A percentile compares a stretch with the other conserved stretches of the same genome.
These are phyloP conservation scores for Beaufortia kweichowensis DNA, from an alignment of 2,113 vertebrate species.

Conservation along the genomic window DNA sequence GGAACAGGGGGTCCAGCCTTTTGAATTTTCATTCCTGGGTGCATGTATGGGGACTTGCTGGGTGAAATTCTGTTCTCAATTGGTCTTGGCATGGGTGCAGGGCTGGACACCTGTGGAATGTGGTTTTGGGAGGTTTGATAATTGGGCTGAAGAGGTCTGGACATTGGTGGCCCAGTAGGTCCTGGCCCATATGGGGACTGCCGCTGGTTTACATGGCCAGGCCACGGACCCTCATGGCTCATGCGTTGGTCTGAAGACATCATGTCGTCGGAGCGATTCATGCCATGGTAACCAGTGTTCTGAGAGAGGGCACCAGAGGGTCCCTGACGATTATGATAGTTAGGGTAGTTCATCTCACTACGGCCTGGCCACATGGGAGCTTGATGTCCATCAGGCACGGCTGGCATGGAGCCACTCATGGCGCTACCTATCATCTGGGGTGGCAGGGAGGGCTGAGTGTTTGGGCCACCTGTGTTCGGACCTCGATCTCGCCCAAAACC, in stretches of 20 bases:
- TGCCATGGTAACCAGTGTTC: conserved; percentile 85
- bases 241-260: conserved; percentile 92
- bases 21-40: conserved; percentile 95
- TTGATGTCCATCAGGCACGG: conserved; percentile 88
- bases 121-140: conserved; percentile 93
- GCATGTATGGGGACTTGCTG: conserved; percentile 94
- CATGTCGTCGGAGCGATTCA: conserved; percentile 94
- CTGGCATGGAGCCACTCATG: conserved; percentile 84
- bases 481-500: conserved; percentile 90
- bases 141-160: conserved; percentile 86
- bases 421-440: conserved; percentile 90
- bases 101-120: conserved; percentile 97
- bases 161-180: conserved; percentile 84
- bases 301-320: conserved; percentile 81
- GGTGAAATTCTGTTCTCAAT: conserved; percentile 95
- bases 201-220: conserved; percentile 84
- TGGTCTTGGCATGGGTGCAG: conserved; percentile 88
- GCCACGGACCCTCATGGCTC: conserved; percentile 94
- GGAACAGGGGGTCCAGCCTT: conserved; percentile 94
- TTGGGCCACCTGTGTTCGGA: conserved; percentile 81
- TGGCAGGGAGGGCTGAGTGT: conserved; percentile 85
- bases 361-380: conserved; percentile 92
- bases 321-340: conserved; percentile 87
- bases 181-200: conserved; percentile 90
- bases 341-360: conserved; percentile 88